These are phyloP conservation scores for Dioctria rufipes DNA, from an alignment of 2,888 invertebrate genomes.

Conservation along the genomic window DNA sequence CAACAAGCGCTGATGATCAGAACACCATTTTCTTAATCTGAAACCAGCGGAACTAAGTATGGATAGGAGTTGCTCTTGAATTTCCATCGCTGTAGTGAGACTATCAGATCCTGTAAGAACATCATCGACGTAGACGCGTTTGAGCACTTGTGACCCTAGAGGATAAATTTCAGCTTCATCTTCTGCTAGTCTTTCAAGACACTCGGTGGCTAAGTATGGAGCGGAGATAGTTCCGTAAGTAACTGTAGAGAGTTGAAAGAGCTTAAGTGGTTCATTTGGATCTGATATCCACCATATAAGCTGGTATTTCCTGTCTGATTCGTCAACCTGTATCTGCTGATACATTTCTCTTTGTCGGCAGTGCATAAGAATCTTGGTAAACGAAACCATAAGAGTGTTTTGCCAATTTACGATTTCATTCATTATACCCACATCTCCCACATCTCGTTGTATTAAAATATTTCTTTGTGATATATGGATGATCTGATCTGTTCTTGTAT, in stretches of 20 bases:
- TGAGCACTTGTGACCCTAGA: neutral
- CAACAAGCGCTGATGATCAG: constrained; percentile 45
- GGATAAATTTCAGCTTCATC: neutral
- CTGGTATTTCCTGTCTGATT: neutral
- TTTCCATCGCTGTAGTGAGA: constrained; percentile 44
- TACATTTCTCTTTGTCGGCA: constrained; percentile 62
- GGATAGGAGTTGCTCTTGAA: constrained; percentile 36
- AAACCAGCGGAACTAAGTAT: constrained; percentile 53
- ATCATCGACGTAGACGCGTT: constrained; percentile 43
- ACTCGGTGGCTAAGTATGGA: no score
- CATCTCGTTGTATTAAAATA: no score
- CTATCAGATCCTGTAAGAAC: constrained; percentile 33
- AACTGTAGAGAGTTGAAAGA: neutral
- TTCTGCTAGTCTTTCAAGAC: no score
- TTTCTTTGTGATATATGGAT: no score
- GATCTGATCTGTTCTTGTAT: no score
- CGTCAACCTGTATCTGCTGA: constrained; percentile 56
- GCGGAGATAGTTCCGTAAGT: no score
- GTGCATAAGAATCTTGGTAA: constrained; percentile 54
- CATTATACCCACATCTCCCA: no score
- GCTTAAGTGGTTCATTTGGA: neutral
- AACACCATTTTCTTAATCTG: constrained; percentile 52
- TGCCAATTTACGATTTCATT: constrained; percentile 55
- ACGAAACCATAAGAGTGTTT: constrained; percentile 47
- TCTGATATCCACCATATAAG: neutral